These are phyloP conservation scores for Microcebus jonahi DNA, from an alignment of 2,113 vertebrate species.

Conservation along the genomic window DNA sequence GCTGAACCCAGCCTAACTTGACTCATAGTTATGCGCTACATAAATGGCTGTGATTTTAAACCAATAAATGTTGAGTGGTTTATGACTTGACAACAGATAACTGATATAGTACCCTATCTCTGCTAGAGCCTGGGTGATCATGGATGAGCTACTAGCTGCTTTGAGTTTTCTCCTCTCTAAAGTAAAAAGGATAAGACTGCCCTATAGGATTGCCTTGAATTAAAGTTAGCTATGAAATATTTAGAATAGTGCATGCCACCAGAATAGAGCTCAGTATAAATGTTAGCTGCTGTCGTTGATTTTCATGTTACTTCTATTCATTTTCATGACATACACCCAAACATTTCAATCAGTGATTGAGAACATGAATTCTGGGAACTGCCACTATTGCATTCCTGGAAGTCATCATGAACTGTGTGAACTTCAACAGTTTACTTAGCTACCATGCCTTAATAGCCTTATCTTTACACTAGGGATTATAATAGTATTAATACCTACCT, in stretches of 20 bases:
- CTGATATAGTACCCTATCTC: too few species aligned
- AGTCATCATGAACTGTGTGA: not conserved
- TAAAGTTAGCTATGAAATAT: not conserved
- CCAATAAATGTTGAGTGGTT: not conserved
- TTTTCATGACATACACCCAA: not conserved
- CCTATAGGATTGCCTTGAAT: not conserved
- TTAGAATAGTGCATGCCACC: not conserved
- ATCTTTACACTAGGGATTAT: not conserved
- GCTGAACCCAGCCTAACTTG: not conserved
- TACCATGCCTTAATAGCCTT: not conserved
- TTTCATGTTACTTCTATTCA: not conserved
- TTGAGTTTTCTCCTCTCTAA: not conserved
- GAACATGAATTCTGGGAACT: not conserved
- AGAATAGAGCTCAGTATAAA: not conserved
- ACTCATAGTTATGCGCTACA: not conserved
- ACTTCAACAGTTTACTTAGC: not conserved
- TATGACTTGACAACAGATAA: not conserved
- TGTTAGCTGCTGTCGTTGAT: not conserved
- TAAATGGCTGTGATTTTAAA: not conserved
- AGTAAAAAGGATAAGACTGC: not conserved
- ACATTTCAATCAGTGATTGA: not conserved
- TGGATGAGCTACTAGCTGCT: not conserved
- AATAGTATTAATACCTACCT: not conserved
- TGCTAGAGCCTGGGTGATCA: not conserved
- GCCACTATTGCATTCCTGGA: too few species aligned